phyloP scores from a whole-genome alignment of 1,140 invertebrate species.

The Orius insidiosus region DNA sequence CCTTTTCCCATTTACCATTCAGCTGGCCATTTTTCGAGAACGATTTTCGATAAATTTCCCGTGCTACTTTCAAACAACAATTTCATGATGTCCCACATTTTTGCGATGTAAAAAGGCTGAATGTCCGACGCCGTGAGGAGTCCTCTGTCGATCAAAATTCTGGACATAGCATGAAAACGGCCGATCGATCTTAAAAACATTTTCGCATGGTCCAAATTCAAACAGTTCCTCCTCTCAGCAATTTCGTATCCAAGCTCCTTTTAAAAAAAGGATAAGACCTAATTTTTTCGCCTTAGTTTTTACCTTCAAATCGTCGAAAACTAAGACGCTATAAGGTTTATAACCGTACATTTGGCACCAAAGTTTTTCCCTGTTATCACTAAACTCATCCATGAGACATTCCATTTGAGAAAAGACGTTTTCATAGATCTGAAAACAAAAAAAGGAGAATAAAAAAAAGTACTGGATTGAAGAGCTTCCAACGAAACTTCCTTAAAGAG shows the following conservation, averaged over 20 bases:
- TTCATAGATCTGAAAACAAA: background rate
- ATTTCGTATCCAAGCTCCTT: background rate
- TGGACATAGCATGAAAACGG: slow-evolving; percentile 6
- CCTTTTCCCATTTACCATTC: no score
- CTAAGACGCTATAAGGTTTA: background rate
- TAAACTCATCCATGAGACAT: background rate
- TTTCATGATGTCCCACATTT: background rate
- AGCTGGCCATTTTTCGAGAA: no score
- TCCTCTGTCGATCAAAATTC: slow-evolving; percentile 2
- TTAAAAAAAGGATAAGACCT: background rate
- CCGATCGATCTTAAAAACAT: background rate
- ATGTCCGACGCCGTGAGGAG: background rate
- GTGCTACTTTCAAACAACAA: background rate
- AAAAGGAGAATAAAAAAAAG: no score
- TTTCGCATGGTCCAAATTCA: slow-evolving; percentile 1
- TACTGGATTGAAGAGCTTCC: no score
- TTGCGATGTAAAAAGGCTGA: background rate
- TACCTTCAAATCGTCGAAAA: background rate
- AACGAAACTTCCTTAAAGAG: no score
- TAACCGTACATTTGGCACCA: slow-evolving; percentile 1
- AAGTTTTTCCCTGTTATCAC: background rate
- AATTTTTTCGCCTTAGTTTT: no score
- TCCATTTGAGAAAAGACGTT: background rate
- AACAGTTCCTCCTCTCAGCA: background rate
- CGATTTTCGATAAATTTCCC: background rate